phyloP scores from a whole-genome alignment of 2,113 vertebrate species.

The Balaeniceps rex region DNA sequence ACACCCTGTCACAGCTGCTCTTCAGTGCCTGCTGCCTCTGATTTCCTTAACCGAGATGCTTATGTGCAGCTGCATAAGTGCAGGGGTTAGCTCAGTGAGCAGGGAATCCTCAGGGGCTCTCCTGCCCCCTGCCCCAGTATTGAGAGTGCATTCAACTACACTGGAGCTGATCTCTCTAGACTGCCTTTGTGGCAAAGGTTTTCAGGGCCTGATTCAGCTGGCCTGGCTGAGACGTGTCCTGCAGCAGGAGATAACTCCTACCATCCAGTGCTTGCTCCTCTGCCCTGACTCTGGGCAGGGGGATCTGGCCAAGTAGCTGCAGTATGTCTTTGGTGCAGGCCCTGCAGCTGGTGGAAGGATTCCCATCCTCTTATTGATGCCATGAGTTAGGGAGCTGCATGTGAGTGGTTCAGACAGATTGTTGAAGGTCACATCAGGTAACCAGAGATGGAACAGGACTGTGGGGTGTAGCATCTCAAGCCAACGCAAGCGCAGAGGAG shows the following conservation, averaged over 20 bases:
- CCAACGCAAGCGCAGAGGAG: not conserved
- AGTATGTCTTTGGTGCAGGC: accelerated
- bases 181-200: not conserved
- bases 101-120: not conserved
- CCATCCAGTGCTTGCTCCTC: not conserved
- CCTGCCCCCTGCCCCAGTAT: not conserved
- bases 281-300: not conserved
- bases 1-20: not conserved
- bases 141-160: not conserved
- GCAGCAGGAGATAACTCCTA: not conserved
- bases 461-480: not conserved
- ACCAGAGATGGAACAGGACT: not conserved
- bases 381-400: accelerated
- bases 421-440: not conserved
- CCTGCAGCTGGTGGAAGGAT: not conserved
- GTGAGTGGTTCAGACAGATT: not conserved
- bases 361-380: not conserved
- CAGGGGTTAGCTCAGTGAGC: not conserved
- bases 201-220: not conserved
- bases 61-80: not conserved
- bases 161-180: not conserved
- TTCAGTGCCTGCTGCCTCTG: not conserved
- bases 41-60: not conserved
- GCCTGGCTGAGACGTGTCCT: not conserved
- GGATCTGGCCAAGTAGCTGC: not conserved